Base-by-base conservation (phyloP, 2,888 invertebrate species). In the Erebia palarica region DNA sequence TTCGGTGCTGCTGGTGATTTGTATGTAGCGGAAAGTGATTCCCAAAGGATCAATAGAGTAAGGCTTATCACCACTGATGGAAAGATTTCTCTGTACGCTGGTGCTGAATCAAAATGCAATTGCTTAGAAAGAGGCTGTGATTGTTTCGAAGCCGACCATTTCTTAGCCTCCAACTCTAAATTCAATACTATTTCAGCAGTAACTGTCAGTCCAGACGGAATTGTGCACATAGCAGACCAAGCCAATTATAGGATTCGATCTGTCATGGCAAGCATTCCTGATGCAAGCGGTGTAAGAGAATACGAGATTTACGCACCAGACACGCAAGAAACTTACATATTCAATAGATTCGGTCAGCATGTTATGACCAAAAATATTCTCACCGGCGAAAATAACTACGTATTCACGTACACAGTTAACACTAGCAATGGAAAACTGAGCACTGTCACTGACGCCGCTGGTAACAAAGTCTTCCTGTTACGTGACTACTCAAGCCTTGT, bases 231-330 rank as follows among this genome's bases (percentile, higher is more conserved):
- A 67, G 98, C 98, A 1, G 99, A 99, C 87, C 98, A 98, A 90
- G 98, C 97, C 0, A 97, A 97, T 83, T 97, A 97, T 81, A 95
- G 98, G 79, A 97, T 98, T 68, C 94, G 98, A 58, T 97, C 97
- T 0, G 97, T 98, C 0, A 97, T 96, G 95, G 97, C 97, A 0
- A 97, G 97, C 80, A 97, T 98, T 73, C 98, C 98, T 0, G 97
- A 97, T 77, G 96, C 97, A 0, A 97, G 97, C 79, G 95, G 95
- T 0, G 95, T 96, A 0, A 94, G 97, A 60, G 97, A 98, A 83
- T 99, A 99, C 84, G 98, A 98, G 86, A 98, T 99, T 71, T 97
- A 97, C 81, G 98, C 98, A 0, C 97, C 99, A 0, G 98, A 98
- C 80, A 97, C 98, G 3, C 98, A 99, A 87, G 99, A 99, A 87